phyloP scores from a whole-genome alignment of 2,888 invertebrate genomes.

The Yponomeuta cagnagella region DNA sequence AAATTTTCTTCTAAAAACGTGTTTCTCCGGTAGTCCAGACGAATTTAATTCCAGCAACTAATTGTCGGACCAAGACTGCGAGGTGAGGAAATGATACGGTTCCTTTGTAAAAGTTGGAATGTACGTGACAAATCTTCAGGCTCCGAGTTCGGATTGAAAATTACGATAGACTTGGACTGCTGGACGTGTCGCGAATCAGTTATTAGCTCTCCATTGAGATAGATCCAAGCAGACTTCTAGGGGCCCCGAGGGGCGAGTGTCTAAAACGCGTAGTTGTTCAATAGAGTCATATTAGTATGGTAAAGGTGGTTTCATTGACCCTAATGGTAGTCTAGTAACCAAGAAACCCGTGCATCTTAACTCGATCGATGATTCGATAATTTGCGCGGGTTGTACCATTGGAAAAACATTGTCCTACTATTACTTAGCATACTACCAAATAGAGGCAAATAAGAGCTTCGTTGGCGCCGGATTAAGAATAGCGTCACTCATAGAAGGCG shows the following conservation, averaged over 20 bases:
- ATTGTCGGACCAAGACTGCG: conserved; percentile 19
- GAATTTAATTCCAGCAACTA: conserved; percentile 8
- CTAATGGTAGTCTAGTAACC: too few relatives aligned
- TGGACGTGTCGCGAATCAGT: conserved; percentile 60
- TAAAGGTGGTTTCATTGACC: too few relatives aligned
- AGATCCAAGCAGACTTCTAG: conserved; percentile 22
- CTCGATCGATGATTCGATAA: too few relatives aligned
- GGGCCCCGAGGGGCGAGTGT: neutral
- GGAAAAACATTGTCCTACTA: too few relatives aligned
- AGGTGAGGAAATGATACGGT: conserved; percentile 65
- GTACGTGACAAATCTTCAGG: conserved; percentile 74
- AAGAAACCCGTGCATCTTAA: too few relatives aligned
- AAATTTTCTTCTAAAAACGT: neutral
- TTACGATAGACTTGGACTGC: conserved; percentile 62
- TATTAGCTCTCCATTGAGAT: conserved; percentile 59
- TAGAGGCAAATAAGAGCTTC: too few relatives aligned
- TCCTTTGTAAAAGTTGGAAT: conserved; percentile 65
- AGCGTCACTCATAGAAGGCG: too few relatives aligned
- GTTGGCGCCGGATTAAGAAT: too few relatives aligned
- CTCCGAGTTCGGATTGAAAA: conserved; percentile 71
- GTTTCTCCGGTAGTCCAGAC: neutral
- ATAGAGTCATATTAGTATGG: too few relatives aligned
- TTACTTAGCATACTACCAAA: too few relatives aligned
- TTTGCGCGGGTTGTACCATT: too few relatives aligned
- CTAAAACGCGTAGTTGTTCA: too few relatives aligned